Conservation (phyloP, 2,113 vertebrate species). For the Synodontis membranacea region DNA sequence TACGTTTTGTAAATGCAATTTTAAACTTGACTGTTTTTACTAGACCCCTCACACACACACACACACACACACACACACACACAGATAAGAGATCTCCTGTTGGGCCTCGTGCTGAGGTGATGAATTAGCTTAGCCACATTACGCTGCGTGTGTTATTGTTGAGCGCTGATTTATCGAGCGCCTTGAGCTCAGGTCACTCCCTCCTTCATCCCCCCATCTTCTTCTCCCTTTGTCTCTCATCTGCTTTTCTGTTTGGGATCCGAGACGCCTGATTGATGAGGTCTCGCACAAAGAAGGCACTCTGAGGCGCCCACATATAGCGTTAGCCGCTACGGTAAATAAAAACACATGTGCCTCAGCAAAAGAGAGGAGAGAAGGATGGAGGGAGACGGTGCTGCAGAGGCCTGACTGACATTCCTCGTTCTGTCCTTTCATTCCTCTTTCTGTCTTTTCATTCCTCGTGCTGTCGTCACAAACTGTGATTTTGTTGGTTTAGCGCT, state of each 20-base stretch:
- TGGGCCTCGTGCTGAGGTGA: conserved; percentile 50
- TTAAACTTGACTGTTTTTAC: neutral
- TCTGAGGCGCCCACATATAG: conserved; percentile 42
- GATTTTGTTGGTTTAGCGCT: conserved; percentile 29
- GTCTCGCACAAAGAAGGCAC: conserved; percentile 44
- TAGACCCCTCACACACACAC: neutral
- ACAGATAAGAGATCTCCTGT: conserved; percentile 45
- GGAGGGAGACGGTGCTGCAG: neutral
- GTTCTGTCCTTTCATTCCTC: conserved; percentile 12
- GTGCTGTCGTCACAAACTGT: conserved; percentile 11
- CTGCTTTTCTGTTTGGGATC: conserved; percentile 49
- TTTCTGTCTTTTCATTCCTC: conserved; percentile 25
- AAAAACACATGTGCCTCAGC: conserved; percentile 52
- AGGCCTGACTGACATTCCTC: neutral
- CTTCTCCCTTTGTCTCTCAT: conserved; percentile 52
- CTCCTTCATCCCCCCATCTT: conserved; percentile 10
- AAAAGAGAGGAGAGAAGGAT: conserved; percentile 26
- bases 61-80: neutral
- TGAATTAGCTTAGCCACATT: conserved; percentile 62
- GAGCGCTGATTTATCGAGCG: conserved; percentile 74
- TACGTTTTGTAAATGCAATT: neutral
- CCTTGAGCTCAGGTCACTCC: conserved; percentile 67
- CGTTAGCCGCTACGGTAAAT: conserved; percentile 40
- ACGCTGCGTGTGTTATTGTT: conserved; percentile 75
- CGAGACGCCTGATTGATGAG: conserved; percentile 53